A percentile compares a stretch with the other conserved stretches of the same genome.
Evolutionary conservation across 1,140 invertebrate species (phyloP).

Genomic region (Heliothis virescens): DNA sequence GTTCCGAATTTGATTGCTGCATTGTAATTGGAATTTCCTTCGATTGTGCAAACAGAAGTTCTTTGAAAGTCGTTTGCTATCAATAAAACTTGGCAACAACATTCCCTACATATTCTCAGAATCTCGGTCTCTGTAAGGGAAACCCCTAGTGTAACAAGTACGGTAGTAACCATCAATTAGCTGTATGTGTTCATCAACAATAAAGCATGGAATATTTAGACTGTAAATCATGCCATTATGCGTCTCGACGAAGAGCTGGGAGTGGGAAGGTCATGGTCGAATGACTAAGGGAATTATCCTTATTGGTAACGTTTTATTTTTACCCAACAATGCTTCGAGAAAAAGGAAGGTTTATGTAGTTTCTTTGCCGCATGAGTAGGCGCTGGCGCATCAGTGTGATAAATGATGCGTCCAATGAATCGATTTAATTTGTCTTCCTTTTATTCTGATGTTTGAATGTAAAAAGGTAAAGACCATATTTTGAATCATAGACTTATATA

Average conservation of each 20-base stretch:
- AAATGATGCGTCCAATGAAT: conserved; percentile 15
- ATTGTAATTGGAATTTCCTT: background rate
- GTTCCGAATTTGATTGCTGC: background rate
- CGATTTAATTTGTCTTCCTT: background rate
- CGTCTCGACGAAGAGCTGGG: background rate
- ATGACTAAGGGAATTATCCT: conserved; percentile 21
- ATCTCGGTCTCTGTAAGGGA: background rate
- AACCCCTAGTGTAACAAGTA: background rate
- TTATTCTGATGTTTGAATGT: no score
- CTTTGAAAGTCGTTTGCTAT: background rate
- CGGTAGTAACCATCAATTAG: conserved; percentile 9
- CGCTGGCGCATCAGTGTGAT: background rate
- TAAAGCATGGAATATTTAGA: conserved; percentile 39
- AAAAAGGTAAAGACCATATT: no score
- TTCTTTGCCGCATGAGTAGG: background rate
- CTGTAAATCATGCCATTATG: conserved; percentile 20
- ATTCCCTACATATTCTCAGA: background rate
- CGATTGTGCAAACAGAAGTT: background rate
- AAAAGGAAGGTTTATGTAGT: conserved; percentile 16
- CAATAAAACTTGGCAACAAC: background rate
- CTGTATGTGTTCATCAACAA: conserved; percentile 38
- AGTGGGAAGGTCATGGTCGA: conserved; percentile 29
- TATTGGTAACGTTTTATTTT: conserved; percentile 31
- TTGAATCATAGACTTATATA: no score
- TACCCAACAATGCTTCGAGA: background rate